A percentile compares a stretch with the other conserved stretches of the same genome.
These are phyloP conservation scores for Thamnophis sirtalis DNA, from an alignment of 2,113 vertebrate genomes.

Conservation along the genomic window DNA sequence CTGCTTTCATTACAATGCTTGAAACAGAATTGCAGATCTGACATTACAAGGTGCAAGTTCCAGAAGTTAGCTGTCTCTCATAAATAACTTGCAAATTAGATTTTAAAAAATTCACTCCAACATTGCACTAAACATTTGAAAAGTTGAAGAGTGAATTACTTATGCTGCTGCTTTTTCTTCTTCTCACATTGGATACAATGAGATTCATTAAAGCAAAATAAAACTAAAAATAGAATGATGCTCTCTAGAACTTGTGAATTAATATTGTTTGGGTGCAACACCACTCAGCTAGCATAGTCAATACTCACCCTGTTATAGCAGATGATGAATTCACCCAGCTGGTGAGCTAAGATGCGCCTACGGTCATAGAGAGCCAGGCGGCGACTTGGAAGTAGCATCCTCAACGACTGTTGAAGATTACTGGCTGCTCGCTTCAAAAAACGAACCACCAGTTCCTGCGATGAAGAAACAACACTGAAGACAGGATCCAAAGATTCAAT, in stretches of 20 bases:
- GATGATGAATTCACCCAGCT: slow-evolving; percentile 85
- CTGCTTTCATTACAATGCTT: neutral
- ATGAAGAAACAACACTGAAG: slow-evolving; percentile 23
- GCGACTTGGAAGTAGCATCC: slow-evolving; percentile 78
- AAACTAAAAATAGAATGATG: neutral
- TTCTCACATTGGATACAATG: neutral
- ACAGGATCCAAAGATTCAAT: rapidly evolving
- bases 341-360: slow-evolving; percentile 82
- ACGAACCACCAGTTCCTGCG: slow-evolving; percentile 87
- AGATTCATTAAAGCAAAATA: neutral
- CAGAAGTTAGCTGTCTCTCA: neutral
- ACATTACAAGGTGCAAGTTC: neutral
- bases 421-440: slow-evolving; percentile 87
- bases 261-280: neutral
- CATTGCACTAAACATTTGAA: neutral
- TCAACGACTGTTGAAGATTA: slow-evolving; percentile 85
- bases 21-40: neutral
- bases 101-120: neutral
- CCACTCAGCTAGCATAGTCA: neutral
- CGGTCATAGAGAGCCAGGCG: slow-evolving; percentile 77
- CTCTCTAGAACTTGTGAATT: neutral
- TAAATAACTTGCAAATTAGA: neutral
- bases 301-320: slow-evolving; percentile 83
- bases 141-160: neutral
- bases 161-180: neutral